These are phyloP conservation scores for Petaurus breviceps DNA, from an alignment of 2,113 vertebrate genomes.

Conservation along the genomic window DNA sequence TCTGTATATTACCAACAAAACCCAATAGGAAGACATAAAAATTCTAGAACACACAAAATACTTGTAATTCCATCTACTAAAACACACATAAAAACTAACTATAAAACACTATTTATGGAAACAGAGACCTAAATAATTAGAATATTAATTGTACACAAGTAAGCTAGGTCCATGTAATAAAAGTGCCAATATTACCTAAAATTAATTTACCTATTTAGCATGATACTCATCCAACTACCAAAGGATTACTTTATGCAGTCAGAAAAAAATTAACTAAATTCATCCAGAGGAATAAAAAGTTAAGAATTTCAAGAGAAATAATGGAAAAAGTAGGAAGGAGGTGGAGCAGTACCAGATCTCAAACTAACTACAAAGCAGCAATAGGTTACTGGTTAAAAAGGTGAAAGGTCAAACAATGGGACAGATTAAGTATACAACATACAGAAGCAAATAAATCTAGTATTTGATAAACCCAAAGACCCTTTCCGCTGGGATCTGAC, in stretches of 20 bases:
- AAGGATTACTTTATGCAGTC: not conserved
- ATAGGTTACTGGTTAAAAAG: not conserved
- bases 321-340: not conserved
- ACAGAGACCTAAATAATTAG: not conserved
- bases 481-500: not conserved
- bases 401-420: not conserved
- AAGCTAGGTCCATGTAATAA: not conserved
- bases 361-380: not conserved
- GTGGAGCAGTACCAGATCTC: not conserved
- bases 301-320: not conserved
- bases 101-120: not conserved
- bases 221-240: not conserved
- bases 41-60: not conserved
- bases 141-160: not conserved
- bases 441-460: not conserved
- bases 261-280: not conserved
- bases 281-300: not conserved
- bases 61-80: not conserved
- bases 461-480: not conserved
- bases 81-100: not conserved
- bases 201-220: not conserved
- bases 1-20: not conserved
- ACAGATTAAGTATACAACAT: not conserved
- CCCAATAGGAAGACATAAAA: not conserved
- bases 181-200: not conserved